Base-by-base conservation (phyloP, 1,140 invertebrate genomes). In the Diploscapter pachys region DNA sequence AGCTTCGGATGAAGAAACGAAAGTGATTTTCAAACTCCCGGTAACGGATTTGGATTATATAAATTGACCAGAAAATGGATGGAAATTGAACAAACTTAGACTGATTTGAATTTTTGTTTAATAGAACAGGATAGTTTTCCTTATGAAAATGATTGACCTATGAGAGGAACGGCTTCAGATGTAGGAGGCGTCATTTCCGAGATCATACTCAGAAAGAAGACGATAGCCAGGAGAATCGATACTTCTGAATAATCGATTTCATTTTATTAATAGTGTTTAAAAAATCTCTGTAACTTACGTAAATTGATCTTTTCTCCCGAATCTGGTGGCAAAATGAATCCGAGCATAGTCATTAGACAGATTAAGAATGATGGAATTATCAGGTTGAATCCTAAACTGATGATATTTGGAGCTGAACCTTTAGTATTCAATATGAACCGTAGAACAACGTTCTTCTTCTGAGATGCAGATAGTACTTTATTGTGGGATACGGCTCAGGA, bases 321-420 rank as follows among this genome's bases (percentile, higher is more conserved):
- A 88, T 97, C 95, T 78, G 95, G 94, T 82, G 96, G 95, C 86
- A 98, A 90, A 75, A 95, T 96, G 89, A 98, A 99, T 80, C 95
- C 95, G 80, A 99, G 90, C 83, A 98, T 90, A 75, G 96, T 95
- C 93, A 99, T 95, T 75, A 94, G 96, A 81, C 95, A 94, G 86
- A 99, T 95, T 87, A 99, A 91, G 80, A 98, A 93, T 88, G 95
- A 98, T 75, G 96, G 96, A 84, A 98, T 94, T 87, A 98, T 97
- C 83, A 98, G 91, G 90, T 99, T 98, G 90, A 98, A 98, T 89
- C 77, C 72, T 77, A 55, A 52, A 66, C 57, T 6, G 31, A 6
- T 11, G 31, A 2, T 8, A 64, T 8, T 50, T 3, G 63, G 13
- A 51, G 56, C 13, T 51, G 56, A 49, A 50, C 8, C 65, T 72